phyloP scores from a whole-genome alignment of 2,888 invertebrate genomes.

The Agrochola lota region DNA sequence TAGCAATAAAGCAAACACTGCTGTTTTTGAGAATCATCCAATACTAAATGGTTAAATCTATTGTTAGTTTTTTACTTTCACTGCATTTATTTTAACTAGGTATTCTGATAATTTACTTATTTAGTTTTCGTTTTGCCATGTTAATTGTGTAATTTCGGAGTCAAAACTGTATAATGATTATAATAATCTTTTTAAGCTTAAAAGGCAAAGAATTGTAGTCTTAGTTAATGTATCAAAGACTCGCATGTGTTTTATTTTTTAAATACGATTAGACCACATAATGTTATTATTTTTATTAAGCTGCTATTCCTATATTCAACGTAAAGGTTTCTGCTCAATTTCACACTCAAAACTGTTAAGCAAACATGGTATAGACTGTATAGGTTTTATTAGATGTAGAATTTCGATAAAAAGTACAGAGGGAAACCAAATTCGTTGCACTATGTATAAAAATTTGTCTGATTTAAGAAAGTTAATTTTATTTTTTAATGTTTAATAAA shows the following conservation, averaged over 20 bases:
- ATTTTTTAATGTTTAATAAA: constrained; percentile 73
- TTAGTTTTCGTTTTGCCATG: constrained; percentile 46
- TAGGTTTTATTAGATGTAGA: constrained; percentile 19
- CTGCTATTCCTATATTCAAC: constrained; percentile 7
- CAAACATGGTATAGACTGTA: constrained; percentile 39
- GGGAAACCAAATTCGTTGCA: constrained; percentile 43
- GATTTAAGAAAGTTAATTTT: constrained; percentile 72
- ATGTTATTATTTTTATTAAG: constrained; percentile 7
- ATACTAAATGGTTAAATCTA: constrained; percentile 2
- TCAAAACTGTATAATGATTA: constrained; percentile 28
- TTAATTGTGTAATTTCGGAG: constrained; percentile 25
- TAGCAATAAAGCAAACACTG: constrained; percentile 10
- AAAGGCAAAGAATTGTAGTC: constrained; percentile 25
- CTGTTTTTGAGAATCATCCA: constrained; percentile 32
- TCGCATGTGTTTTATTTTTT: constrained; percentile 11
- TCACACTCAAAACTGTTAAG: constrained; percentile 22
- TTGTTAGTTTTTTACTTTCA: constrained; percentile 28
- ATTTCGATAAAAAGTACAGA: constrained; percentile 30
- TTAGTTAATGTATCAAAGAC: constrained; percentile 16
- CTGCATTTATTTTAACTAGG: constrained; percentile 61
- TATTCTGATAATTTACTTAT: constrained; percentile 30
- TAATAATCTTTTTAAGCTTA: constrained; percentile 10
- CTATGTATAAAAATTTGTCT: constrained; percentile 56
- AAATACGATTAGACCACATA: constrained; percentile 10
- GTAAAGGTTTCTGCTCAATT: constrained; percentile 32